A percentile compares a stretch with the other conserved stretches of the same genome.
These are phyloP conservation scores for Babyrousa celebensis DNA, from an alignment of 2,797 vertebrate genomes.

Conservation along the genomic window DNA sequence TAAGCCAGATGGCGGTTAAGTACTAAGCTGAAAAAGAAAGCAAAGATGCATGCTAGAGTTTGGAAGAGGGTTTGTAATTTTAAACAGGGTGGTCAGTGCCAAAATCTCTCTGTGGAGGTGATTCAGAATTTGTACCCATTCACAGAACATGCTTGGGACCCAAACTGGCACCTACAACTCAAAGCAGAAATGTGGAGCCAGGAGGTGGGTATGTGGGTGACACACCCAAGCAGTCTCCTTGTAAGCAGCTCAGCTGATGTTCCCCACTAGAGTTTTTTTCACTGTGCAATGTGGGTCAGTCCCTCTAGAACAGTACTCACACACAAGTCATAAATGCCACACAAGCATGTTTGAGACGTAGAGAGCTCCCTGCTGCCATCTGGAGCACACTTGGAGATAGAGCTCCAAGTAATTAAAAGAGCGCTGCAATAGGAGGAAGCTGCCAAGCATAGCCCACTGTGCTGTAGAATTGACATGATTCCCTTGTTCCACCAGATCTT, in stretches of 20 bases:
- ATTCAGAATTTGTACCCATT: slow-evolving; percentile 54
- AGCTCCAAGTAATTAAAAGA: accelerated
- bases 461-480: accelerated
- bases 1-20: slow-evolving; percentile 68
- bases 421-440: accelerated
- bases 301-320: accelerated
- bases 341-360: not conserved
- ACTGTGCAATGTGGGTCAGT: accelerated
- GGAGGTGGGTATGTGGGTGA: not conserved
- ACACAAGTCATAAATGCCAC: not conserved
- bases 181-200: slow-evolving; percentile 3
- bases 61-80: slow-evolving; percentile 64
- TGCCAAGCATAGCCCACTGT: accelerated
- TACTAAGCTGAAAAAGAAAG: slow-evolving; percentile 29
- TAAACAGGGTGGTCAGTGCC: slow-evolving; percentile 49
- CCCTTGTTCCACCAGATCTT: accelerated
- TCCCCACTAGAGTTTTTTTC: not conserved
- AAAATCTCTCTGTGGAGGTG: slow-evolving; percentile 39
- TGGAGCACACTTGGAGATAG: not conserved
- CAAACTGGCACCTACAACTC: not conserved
- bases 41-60: not conserved
- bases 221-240: not conserved
- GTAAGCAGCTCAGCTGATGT: not conserved
- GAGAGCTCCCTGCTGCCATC: not conserved
- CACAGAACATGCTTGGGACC: slow-evolving; percentile 43